Conservation (phyloP, 92 coral and sea anemone species). For the Zoanthus sansibaricus region DNA sequence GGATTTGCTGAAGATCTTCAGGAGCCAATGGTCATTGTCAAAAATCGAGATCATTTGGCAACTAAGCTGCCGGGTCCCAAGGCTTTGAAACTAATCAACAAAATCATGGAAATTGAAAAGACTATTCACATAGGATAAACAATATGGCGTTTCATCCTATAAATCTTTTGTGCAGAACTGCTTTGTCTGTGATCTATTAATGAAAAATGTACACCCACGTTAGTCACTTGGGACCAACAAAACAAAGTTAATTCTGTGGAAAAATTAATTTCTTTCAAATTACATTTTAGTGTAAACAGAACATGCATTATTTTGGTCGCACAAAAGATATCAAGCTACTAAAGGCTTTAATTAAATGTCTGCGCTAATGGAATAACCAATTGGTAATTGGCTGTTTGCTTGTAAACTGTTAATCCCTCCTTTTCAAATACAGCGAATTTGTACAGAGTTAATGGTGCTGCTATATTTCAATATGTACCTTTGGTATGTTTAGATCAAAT, state of each 20-base stretch:
- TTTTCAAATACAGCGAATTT: conserved; percentile 18
- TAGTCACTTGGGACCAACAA: conserved; percentile 8
- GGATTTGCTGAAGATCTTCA: too few relatives aligned
- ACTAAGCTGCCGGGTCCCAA: too few relatives aligned
- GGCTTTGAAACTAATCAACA: background rate
- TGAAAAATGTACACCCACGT: conserved; percentile 7
- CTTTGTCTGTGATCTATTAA: background rate
- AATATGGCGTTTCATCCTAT: background rate
- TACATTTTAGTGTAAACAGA: background rate
- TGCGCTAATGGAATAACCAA: conserved; percentile 34
- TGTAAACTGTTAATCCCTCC: conserved; percentile 27
- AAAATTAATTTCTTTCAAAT: conserved; percentile 7
- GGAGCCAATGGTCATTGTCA: too few relatives aligned
- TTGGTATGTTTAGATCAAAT: conserved; percentile 22
- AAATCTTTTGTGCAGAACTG: background rate
- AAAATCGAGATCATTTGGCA: too few relatives aligned
- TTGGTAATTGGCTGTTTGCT: conserved; percentile 36
- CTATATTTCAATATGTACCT: conserved; percentile 15
- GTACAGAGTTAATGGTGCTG: conserved; percentile 20
- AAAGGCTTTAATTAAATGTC: conserved; percentile 11
- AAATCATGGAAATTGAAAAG: background rate
- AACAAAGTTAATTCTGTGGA: background rate
- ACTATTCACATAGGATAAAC: background rate
- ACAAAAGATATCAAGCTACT: background rate
- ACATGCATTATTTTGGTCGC: background rate